Conservation (phyloP, 2,797 vertebrate genomes). For the Amblyraja radiata region DNA sequence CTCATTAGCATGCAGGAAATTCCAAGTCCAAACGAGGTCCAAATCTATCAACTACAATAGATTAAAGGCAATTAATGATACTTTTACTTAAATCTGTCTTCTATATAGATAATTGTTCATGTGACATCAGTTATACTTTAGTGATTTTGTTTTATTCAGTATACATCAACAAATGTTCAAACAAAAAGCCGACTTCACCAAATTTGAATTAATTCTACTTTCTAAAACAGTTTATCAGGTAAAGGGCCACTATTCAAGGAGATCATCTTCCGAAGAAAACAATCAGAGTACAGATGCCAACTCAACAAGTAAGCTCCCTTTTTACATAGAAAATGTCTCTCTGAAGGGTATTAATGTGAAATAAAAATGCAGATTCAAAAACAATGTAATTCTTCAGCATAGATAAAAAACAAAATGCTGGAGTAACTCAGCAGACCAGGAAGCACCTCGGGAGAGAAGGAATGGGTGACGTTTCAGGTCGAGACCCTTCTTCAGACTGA, state of each 20-base stretch:
- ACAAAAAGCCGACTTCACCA: not conserved
- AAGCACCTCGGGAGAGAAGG: too few species aligned
- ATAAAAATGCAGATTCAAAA: not conserved
- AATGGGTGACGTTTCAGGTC: too few species aligned
- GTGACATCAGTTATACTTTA: not conserved
- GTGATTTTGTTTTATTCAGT: not conserved
- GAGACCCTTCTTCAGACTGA: too few species aligned
- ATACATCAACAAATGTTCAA: not conserved
- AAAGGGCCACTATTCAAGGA: constrained; percentile 28
- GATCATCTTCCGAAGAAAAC: constrained; percentile 33
- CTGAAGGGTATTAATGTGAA: not conserved
- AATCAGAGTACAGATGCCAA: not conserved
- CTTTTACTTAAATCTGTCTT: not conserved
- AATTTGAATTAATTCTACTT: not conserved
- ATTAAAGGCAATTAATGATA: not conserved
- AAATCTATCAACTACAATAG: not conserved
- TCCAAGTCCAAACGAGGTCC: not conserved
- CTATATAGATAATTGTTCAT: not conserved
- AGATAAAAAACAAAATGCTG: not conserved
- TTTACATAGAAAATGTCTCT: not conserved
- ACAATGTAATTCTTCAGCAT: not conserved
- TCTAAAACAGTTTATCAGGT: constrained; percentile 20
- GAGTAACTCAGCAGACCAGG: too few species aligned
- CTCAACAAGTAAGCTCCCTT: not conserved
- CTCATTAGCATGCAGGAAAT: not conserved